Evolutionary conservation across 2,113 vertebrate genomes (phyloP), one percentile per base, ranked within the genome.

Genomic region (Microtus montanus): DNA sequence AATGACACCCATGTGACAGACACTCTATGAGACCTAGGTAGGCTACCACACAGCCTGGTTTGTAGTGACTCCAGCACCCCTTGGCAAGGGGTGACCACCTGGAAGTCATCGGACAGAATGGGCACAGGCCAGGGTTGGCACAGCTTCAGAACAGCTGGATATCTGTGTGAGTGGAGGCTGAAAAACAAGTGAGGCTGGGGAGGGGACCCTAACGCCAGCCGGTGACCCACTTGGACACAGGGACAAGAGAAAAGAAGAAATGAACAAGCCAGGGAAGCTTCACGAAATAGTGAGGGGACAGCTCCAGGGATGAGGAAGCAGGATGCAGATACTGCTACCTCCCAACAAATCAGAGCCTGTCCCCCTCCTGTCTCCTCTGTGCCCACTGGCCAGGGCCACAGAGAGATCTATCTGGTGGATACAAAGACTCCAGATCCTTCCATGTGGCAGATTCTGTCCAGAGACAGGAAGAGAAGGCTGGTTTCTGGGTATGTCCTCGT

Each of bases 181-280:
- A 52, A 44, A 79, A 66, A 70, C 7, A 22, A 30, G 64, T 64
- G 63, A 82, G 70, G 70, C 47, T 73, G n/a, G 35, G 17, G 49
- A 24, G 71, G 85, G 30, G n/a, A 15, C 94, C 87, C 94, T 54
- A 14, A 90, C 91, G 91, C 73, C 80, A 54, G 33, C 35, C 75
- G 71, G 54, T 95, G 94, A 96, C 85, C 64, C 89, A 90, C 58
- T 90, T 93, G 89, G 91, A 68, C 66, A 85, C 30, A 77, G 82
- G 44, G 92, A 88, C 44, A 77, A 92, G 77, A 13, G 30, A 71
- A 61, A 70, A 70, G 84, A 30, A 82, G 77, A 26, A 41, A 47
- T 38, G 35, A 90, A 70, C 20, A 88, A 95, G 52, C 73, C 78
- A 87, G 83, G 8, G 35, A 26, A 91, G 20, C 47, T 54, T 89